These are phyloP conservation scores for Endotricha flammealis DNA, from an alignment of 2,888 invertebrate species.

Conservation along the genomic window DNA sequence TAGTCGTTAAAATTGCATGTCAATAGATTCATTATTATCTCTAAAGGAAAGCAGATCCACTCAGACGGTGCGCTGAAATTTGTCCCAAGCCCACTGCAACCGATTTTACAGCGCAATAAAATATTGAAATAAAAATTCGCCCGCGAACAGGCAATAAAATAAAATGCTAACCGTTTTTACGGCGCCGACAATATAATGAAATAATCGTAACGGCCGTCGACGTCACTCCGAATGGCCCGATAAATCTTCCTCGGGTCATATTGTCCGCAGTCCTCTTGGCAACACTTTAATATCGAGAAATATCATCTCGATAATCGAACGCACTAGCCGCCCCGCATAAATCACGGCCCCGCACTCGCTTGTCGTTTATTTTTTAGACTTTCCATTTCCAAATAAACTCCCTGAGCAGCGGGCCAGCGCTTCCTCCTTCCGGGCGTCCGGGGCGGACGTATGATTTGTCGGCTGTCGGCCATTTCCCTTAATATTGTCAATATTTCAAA, in stretches of 20 bases:
- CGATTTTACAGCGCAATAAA: slow-evolving; percentile 71
- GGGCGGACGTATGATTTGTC: slow-evolving; percentile 60
- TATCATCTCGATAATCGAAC: slow-evolving; percentile 76
- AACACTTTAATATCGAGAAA: slow-evolving; percentile 79
- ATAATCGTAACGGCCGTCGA: slow-evolving; percentile 75
- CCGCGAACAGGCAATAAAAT: slow-evolving; percentile 68
- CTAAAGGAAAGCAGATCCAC: no score
- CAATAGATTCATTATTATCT: no score
- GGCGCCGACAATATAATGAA: slow-evolving; percentile 77
- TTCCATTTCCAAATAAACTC: slow-evolving; percentile 78
- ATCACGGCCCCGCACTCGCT: slow-evolving; percentile 63
- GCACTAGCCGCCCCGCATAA: slow-evolving; percentile 67
- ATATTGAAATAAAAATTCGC: slow-evolving; percentile 72
- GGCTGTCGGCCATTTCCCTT: slow-evolving; percentile 74
- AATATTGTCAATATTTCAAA: slow-evolving; percentile 78
- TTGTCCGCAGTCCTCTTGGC: slow-evolving; percentile 74
- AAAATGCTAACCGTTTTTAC: slow-evolving; percentile 75
- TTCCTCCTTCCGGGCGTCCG: slow-evolving; percentile 76
- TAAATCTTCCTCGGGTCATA: slow-evolving; percentile 78
- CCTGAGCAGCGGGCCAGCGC: slow-evolving; percentile 71
- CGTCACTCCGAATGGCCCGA: slow-evolving; percentile 70
- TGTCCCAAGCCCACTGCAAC: slow-evolving; percentile 44
- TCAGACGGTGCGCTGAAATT: slow-evolving; percentile 44
- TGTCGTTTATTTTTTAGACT: slow-evolving; percentile 76
- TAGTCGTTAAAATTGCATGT: no score